A percentile compares a stretch with the other conserved stretches of the same genome.
These are phyloP conservation scores for Nannoperca obscura DNA, from an alignment of 2,797 vertebrate genomes.

Conservation along the genomic window DNA sequence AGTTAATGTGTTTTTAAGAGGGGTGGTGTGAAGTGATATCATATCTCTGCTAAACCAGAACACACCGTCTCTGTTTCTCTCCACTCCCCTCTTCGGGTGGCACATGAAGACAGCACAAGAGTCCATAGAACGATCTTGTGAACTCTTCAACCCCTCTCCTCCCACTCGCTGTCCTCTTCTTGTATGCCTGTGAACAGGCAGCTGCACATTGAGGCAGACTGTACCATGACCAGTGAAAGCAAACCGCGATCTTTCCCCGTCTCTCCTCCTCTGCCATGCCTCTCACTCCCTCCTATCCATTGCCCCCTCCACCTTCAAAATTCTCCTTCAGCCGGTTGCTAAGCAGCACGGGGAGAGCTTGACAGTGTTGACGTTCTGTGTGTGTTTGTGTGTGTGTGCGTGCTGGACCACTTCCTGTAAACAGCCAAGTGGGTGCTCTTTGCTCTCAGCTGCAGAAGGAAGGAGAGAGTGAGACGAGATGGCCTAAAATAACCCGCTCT, in stretches of 20 bases:
- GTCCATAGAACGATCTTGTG: constrained; percentile 25
- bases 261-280: constrained; percentile 21
- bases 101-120: constrained; percentile 41
- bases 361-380: constrained; percentile 60
- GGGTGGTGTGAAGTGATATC: background rate
- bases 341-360: constrained; percentile 70
- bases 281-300: constrained; percentile 4
- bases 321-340: constrained; percentile 71
- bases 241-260: constrained; percentile 17
- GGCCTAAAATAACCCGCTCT: constrained; percentile 81
- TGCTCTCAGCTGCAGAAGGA: constrained; percentile 58
- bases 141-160: constrained; percentile 34
- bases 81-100: constrained; percentile 10
- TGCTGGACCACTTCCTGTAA: constrained; percentile 78
- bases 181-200: constrained; percentile 18
- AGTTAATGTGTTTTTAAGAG: constrained; percentile 7
- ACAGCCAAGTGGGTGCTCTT: constrained; percentile 74
- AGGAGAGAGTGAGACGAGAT: constrained; percentile 63
- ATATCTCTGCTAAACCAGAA: constrained; percentile 26
- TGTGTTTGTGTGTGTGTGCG: too few relatives aligned
- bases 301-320: constrained; percentile 39
- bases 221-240: constrained; percentile 16
- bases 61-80: constrained; percentile 12
- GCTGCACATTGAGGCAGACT: constrained; percentile 28
- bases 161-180: constrained; percentile 26